Evolutionary conservation across 1,140 invertebrate genomes (phyloP).

Genomic region (Papilio polytes): DNA sequence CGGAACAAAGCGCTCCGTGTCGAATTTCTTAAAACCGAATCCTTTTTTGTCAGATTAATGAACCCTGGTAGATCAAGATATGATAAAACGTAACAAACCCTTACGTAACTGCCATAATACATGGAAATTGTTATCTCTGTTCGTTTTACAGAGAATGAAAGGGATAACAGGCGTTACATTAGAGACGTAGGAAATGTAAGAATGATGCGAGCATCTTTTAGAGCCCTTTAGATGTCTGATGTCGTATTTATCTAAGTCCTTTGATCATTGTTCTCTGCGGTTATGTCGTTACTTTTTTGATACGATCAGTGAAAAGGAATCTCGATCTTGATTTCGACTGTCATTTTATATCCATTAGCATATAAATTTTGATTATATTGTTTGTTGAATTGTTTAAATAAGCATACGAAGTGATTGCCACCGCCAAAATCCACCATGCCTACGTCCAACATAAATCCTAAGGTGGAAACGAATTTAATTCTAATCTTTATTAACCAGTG

Average conservation of each 20-base stretch:
- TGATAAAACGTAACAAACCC: conserved; percentile 6
- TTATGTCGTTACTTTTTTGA: conserved; percentile 43
- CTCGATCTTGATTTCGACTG: conserved; percentile 24
- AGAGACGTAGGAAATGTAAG: not conserved
- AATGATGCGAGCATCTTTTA: not conserved
- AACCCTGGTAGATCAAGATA: not conserved
- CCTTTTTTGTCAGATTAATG: conserved; percentile 4
- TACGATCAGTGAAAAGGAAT: conserved; percentile 43
- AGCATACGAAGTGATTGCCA: no score
- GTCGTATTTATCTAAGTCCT: conserved; percentile 60
- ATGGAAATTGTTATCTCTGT: not conserved
- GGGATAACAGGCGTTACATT: not conserved
- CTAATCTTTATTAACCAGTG: no score
- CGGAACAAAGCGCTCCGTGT: not conserved
- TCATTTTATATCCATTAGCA: conserved; percentile 16
- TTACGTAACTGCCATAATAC: not conserved
- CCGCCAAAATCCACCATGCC: no score
- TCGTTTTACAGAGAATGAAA: not conserved
- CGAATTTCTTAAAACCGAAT: conserved; percentile 4
- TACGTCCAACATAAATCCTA: no score
- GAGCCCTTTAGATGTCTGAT: conserved; percentile 47
- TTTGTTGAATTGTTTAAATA: not conserved
- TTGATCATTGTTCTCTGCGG: conserved; percentile 54
- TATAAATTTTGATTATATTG: not conserved
- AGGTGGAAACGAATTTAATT: not conserved